Percentiles rank a stretch among this genome's conserved stretches.
phyloP scores from a whole-genome alignment of 2,888 invertebrate species.

The Lysandra coridon region DNA sequence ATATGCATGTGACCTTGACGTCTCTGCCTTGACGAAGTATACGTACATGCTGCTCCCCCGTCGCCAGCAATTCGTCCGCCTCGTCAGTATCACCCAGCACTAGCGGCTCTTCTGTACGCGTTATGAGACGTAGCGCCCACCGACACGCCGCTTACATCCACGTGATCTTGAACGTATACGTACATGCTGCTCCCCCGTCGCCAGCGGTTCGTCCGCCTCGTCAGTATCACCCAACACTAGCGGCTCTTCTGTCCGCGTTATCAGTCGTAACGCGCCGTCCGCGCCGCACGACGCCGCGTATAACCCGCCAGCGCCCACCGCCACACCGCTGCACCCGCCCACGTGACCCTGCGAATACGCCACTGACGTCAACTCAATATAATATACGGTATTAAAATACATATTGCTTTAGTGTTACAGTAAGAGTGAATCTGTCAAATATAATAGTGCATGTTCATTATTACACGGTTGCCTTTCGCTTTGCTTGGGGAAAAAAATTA shows the following conservation, averaged over 20 bases:
- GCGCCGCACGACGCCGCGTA: constrained; percentile 90
- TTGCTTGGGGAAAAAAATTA: too few species aligned
- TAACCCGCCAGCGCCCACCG: constrained; percentile 90
- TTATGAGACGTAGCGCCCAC: constrained; percentile 66
- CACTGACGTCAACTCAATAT: neutral
- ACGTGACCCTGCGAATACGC: constrained; percentile 84
- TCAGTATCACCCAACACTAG: constrained; percentile 95
- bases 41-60: constrained; percentile 82
- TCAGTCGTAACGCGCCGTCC: constrained; percentile 93
- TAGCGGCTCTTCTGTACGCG: constrained; percentile 92
- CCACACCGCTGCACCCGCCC: constrained; percentile 87
- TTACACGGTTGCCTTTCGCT: too few species aligned
- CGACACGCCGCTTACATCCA: too few species aligned
- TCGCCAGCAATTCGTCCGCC: constrained; percentile 89
- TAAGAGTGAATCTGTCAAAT: too few species aligned
- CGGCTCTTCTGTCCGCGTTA: constrained; percentile 91
- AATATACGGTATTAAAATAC: too few species aligned
- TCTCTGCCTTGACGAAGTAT: constrained; percentile 80
- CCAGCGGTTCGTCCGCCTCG: constrained; percentile 91
- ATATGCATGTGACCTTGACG: too few species aligned
- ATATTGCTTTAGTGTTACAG: too few species aligned
- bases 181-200: constrained; percentile 84
- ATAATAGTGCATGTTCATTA: too few species aligned
- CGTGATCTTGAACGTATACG: constrained; percentile 34
- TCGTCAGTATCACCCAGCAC: constrained; percentile 96